These are phyloP conservation scores for Rhipidura dahli DNA, from an alignment of 2,113 vertebrate species.

Conservation along the genomic window DNA sequence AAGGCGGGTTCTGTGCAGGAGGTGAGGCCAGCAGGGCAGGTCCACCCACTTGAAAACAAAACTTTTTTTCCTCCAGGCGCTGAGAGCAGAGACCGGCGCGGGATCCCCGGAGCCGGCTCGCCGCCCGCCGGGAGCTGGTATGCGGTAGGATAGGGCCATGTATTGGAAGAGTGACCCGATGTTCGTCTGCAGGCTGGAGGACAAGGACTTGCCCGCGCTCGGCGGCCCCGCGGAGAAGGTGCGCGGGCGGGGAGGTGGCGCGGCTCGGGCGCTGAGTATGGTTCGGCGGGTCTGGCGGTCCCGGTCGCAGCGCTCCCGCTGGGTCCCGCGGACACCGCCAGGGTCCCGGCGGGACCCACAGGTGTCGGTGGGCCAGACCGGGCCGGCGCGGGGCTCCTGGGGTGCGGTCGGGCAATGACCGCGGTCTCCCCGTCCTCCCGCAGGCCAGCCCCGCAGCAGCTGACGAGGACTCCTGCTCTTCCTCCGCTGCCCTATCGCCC, in stretches of 20 bases:
- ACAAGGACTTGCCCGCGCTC: constrained; percentile 73
- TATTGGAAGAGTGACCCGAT: constrained; percentile 89
- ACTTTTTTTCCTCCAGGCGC: constrained; percentile 64
- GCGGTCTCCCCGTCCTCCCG: background rate
- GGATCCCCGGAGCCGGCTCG: background rate
- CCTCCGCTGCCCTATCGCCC: constrained; percentile 78
- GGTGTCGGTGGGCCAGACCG: background rate
- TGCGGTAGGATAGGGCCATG: constrained; percentile 77
- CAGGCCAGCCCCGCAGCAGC: constrained; percentile 81
- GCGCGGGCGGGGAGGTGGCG: constrained; percentile 21
- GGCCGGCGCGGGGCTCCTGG: background rate
- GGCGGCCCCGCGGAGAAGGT: constrained; percentile 79
- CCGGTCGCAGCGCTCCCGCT: background rate
- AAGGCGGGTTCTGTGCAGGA: constrained; percentile 75
- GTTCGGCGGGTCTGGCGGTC: background rate
- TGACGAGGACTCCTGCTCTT: constrained; percentile 82
- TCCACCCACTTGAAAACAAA: constrained; percentile 77
- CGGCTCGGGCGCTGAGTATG: constrained; percentile 66
- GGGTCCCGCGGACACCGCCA: background rate
- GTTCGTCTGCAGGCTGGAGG: constrained; percentile 78
- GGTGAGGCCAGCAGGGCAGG: constrained; percentile 75
- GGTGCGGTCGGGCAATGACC: background rate
- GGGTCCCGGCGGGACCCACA: background rate
- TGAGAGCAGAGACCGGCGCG: constrained; percentile 48
- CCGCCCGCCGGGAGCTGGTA: constrained; percentile 50